These are phyloP conservation scores for Psix sp. DNA, from an alignment of 1,140 invertebrate genomes.

Conservation along the genomic window DNA sequence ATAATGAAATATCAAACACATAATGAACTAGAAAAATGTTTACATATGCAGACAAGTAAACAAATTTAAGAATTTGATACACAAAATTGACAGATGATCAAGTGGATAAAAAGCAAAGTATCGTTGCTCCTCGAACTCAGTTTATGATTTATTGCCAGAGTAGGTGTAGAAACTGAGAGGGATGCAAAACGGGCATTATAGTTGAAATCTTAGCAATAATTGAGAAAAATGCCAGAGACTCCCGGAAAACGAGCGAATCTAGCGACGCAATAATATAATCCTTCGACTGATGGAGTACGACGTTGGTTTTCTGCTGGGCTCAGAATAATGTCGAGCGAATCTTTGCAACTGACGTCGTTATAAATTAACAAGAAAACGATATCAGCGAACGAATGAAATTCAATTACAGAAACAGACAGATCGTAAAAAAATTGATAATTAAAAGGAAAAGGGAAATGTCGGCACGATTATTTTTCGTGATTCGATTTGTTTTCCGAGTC, in stretches of 20 bases:
- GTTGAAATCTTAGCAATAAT: constrained; percentile 44
- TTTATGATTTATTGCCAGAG: too few species aligned
- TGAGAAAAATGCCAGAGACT: constrained; percentile 32
- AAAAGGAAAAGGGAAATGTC: constrained; percentile 5
- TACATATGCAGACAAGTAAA: too few species aligned
- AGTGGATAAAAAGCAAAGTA: too few species aligned
- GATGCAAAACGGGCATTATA: constrained; percentile 35
- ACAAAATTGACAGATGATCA: too few species aligned
- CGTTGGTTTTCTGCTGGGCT: constrained; percentile 8
- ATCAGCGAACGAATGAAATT: constrained; percentile 5
- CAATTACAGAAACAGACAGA: constrained; percentile 8
- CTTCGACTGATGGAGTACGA: constrained; percentile 6
- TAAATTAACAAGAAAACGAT: constrained; percentile 1
- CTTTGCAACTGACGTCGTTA: constrained; percentile 2
- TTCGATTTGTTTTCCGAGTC: constrained; percentile 26
- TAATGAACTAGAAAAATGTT: too few species aligned
- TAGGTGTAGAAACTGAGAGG: too few species aligned
- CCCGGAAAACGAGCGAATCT: constrained; percentile 22
- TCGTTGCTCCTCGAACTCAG: too few species aligned
- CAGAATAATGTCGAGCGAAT: background rate
- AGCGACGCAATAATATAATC: constrained; percentile 29
- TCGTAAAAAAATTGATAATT: constrained; percentile 9
- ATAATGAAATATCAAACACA: too few species aligned
- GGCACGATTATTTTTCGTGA: constrained; percentile 8
- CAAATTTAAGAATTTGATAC: too few species aligned